A percentile compares a stretch with the other conserved stretches of the same genome.
These are phyloP conservation scores for Micrasema minimum DNA, from an alignment of 1,140 invertebrate genomes.

Conservation along the genomic window DNA sequence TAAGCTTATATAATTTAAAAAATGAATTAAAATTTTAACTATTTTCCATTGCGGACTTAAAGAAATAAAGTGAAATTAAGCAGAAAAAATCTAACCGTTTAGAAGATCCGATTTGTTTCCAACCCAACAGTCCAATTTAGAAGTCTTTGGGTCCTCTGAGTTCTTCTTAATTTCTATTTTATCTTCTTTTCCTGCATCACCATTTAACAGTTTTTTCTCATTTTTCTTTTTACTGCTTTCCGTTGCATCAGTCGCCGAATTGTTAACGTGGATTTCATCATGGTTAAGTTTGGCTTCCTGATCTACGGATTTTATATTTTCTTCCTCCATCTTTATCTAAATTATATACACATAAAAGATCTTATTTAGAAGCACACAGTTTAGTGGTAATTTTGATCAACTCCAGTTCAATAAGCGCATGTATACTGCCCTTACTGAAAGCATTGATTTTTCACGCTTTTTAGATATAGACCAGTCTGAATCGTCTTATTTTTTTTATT, in stretches of 20 bases:
- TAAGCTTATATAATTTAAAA: no score
- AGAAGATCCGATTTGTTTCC: conserved; percentile 64
- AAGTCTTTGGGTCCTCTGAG: conserved; percentile 18
- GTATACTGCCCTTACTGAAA: no score
- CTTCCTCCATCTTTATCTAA: no score
- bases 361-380: no score
- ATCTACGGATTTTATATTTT: neutral
- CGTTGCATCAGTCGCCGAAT: neutral
- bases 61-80: no score
- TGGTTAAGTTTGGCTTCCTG: neutral
- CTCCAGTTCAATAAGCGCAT: no score
- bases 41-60: no score
- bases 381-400: no score
- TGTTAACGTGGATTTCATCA: neutral
- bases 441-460: neutral
- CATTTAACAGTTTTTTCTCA: neutral
- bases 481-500: no score
- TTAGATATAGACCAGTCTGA: neutral
- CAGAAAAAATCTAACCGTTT: no score
- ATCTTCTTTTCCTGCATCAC: conserved; percentile 14
- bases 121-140: conserved; percentile 50
- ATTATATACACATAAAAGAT: no score
- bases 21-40: no score
- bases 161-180: conserved; percentile 51
- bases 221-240: conserved; percentile 2